Conservation (phyloP, 2,888 invertebrate species). For the Spialia ferax region DNA sequence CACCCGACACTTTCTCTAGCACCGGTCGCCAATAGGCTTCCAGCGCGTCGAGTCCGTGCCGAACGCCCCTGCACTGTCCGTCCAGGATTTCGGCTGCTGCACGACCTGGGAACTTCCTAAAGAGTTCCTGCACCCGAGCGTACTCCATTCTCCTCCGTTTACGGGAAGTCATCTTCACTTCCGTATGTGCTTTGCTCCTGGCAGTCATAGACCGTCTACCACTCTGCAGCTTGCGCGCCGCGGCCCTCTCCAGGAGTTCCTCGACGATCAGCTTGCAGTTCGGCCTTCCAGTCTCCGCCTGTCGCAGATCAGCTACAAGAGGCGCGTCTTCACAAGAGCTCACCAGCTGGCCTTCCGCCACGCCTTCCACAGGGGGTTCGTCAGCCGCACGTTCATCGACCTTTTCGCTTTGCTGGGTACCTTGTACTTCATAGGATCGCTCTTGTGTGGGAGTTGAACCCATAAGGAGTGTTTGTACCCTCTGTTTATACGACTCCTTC, state of each 20-base stretch:
- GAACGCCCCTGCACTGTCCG: constrained; percentile 39
- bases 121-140: constrained; percentile 44
- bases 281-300: background rate
- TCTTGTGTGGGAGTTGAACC: constrained; percentile 19
- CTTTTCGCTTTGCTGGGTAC: background rate
- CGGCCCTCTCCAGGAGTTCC: constrained; percentile 1
- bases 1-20: constrained; percentile 41
- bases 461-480: constrained; percentile 15
- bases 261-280: background rate
- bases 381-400: background rate
- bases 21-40: constrained; percentile 47
- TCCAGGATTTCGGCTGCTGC: constrained; percentile 45
- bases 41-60: constrained; percentile 42
- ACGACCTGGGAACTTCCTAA: constrained; percentile 39
- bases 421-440: background rate
- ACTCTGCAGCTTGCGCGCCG: background rate
- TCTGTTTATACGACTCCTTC: constrained; percentile 30
- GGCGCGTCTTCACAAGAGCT: constrained; percentile 2
- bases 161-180: constrained; percentile 4
- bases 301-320: constrained; percentile 19
- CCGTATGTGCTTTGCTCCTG: background rate
- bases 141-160: constrained; percentile 43
- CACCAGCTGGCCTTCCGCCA: constrained; percentile 10
- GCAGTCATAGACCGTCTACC: background rate
- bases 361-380: background rate